A percentile compares a stretch with the other conserved stretches of the same genome.
Evolutionary conservation across 2,113 vertebrate species (phyloP).

Genomic region (Pomatorhinus ruficollis): DNA sequence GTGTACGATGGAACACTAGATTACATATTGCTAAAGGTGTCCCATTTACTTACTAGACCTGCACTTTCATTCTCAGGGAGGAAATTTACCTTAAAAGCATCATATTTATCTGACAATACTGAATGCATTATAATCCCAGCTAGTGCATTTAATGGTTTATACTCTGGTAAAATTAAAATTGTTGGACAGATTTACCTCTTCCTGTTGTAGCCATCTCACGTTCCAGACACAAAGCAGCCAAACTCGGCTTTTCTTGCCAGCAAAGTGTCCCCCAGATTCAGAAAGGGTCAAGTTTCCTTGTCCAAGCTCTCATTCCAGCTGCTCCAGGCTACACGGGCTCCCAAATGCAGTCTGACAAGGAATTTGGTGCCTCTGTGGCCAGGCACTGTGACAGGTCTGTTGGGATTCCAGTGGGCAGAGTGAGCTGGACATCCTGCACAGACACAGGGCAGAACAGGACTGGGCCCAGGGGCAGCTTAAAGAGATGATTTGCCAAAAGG

Average conservation of each 20-base stretch:
- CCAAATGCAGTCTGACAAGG: not conserved
- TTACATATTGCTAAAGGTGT: not conserved
- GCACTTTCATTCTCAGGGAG: not conserved
- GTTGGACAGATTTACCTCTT: not conserved
- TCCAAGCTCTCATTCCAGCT: not conserved
- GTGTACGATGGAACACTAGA: not conserved
- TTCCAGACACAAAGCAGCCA: not conserved
- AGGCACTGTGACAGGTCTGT: not conserved
- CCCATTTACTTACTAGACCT: not conserved
- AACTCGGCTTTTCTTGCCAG: not conserved
- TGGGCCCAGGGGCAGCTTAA: not conserved
- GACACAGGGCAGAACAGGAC: not conserved
- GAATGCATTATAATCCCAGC: not conserved
- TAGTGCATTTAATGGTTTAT: not conserved
- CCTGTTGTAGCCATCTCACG: not conserved
- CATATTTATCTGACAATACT: not conserved
- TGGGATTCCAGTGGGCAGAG: not conserved
- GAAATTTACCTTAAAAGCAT: not conserved
- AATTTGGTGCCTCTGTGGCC: not conserved
- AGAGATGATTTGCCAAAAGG: not conserved
- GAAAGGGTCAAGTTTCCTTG: not conserved
- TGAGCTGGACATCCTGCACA: not conserved
- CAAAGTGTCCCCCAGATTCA: not conserved
- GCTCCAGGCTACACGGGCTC: not conserved
- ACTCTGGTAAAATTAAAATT: not conserved